phyloP scores from a whole-genome alignment of 2,113 vertebrate genomes.

The Pholis gunnellus region DNA sequence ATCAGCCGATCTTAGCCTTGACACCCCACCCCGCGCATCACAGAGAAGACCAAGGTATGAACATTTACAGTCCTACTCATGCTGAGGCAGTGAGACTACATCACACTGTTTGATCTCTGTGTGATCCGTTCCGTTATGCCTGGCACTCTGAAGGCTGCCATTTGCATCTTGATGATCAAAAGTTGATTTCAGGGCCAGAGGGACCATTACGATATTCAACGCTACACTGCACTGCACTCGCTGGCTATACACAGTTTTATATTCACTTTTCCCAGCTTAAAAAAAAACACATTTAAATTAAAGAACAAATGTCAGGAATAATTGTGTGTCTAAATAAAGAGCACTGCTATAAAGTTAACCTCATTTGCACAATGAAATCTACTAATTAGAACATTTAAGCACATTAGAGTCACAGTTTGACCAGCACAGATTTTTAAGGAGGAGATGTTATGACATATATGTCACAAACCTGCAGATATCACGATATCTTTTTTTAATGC shows the following conservation, averaged over 20 bases:
- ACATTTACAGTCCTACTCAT: slow-evolving; percentile 11
- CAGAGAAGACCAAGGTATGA: neutral
- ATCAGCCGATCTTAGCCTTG: slow-evolving; percentile 26
- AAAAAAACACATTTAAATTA: slow-evolving; percentile 19
- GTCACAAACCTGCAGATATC: neutral
- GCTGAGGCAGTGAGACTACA: neutral
- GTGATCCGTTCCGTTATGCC: neutral
- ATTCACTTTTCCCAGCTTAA: neutral
- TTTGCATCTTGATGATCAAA: slow-evolving; percentile 34
- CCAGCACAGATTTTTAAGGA: neutral
- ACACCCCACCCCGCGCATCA: neutral
- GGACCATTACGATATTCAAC: neutral
- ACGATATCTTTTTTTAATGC: neutral
- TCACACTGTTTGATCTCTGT: neutral
- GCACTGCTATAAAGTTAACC: slow-evolving; percentile 21
- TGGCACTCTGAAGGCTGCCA: neutral
- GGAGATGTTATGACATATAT: neutral
- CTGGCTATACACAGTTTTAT: neutral
- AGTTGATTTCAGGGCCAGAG: neutral
- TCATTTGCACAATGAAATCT: slow-evolving; percentile 7
- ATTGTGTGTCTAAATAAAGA: slow-evolving; percentile 30
- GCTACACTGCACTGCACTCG: neutral
- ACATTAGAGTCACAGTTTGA: slow-evolving; percentile 27
- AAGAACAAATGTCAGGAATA: slow-evolving; percentile 23
- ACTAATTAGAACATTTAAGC: slow-evolving; percentile 1